These are phyloP conservation scores for Lasioglossum oenotherae DNA, from an alignment of 2,888 invertebrate genomes.

Conservation along the genomic window DNA sequence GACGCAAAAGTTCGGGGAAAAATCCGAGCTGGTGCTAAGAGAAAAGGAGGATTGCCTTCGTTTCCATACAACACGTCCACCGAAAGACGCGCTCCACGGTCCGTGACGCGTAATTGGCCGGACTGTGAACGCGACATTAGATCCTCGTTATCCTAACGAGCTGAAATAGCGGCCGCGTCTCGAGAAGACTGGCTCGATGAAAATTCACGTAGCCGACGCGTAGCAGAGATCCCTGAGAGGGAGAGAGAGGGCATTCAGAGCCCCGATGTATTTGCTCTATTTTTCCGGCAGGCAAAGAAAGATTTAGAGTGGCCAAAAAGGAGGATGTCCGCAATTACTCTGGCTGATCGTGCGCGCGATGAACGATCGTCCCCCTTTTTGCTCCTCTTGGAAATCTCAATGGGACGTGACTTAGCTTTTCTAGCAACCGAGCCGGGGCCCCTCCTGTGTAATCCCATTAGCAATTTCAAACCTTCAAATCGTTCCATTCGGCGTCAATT, in stretches of 20 bases:
- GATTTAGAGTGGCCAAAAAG: conserved; percentile 47
- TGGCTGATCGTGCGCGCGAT: conserved; percentile 8
- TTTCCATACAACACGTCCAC: conserved; percentile 56
- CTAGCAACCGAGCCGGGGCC: not conserved
- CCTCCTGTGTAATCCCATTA: not conserved
- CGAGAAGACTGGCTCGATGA: conserved; percentile 70
- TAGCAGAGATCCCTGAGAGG: not conserved
- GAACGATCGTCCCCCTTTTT: conserved; percentile 13
- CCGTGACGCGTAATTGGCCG: conserved; percentile 82
- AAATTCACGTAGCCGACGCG: conserved; percentile 64
- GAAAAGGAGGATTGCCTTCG: conserved; percentile 21
- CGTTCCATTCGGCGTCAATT: not conserved
- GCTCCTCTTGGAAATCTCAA: not conserved
- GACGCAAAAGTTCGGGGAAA: not conserved
- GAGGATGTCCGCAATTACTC: conserved; percentile 30
- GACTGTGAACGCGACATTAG: conserved; percentile 83
- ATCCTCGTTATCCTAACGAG: conserved; percentile 84
- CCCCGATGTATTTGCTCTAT: conserved; percentile 35
- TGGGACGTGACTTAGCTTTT: not conserved
- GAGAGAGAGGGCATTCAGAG: conserved; percentile 34
- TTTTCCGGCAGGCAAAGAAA: conserved; percentile 38
- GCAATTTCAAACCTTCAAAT: not conserved
- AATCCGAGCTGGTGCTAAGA: not conserved
- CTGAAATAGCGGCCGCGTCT: conserved; percentile 77
- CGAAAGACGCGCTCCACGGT: conserved; percentile 75